Conservation (phyloP, 1,140 invertebrate genomes). For the Hetaerina americana region DNA sequence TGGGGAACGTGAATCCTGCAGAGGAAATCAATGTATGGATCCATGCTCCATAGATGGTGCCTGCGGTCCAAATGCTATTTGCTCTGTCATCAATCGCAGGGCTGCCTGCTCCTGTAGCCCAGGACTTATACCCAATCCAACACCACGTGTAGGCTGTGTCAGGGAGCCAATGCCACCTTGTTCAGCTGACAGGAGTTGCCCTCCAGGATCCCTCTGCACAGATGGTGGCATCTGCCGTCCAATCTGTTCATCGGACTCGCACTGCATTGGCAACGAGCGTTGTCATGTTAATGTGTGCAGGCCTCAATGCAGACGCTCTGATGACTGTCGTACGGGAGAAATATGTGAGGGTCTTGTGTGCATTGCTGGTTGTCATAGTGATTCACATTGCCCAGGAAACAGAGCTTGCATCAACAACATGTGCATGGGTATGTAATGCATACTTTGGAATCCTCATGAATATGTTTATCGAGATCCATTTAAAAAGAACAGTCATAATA, state of each 20-base stretch:
- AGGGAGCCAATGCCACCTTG: constrained; percentile 56
- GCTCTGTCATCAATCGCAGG: constrained; percentile 65
- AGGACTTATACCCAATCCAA: constrained; percentile 71
- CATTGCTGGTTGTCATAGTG: constrained; percentile 61
- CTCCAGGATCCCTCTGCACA: constrained; percentile 50
- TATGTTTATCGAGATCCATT: constrained; percentile 5
- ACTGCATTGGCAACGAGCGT: constrained; percentile 69
- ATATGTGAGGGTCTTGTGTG: constrained; percentile 71
- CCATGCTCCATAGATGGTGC: constrained; percentile 57
- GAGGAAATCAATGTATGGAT: constrained; percentile 63
- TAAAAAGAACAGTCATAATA: background rate
- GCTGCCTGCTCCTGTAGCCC: constrained; percentile 63
- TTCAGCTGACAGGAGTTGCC: constrained; percentile 57
- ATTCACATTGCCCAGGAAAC: constrained; percentile 55
- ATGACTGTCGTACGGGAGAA: constrained; percentile 69
- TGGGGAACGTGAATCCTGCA: constrained; percentile 62
- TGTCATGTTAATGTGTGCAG: constrained; percentile 51
- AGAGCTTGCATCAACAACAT: constrained; percentile 59
- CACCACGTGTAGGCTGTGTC: constrained; percentile 58
- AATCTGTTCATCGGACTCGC: constrained; percentile 55
- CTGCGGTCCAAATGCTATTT: constrained; percentile 72
- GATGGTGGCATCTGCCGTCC: constrained; percentile 50
- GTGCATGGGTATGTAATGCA: constrained; percentile 38
- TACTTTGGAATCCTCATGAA: background rate
- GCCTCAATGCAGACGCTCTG: constrained; percentile 55